A percentile compares a stretch with the other conserved stretches of the same genome.
Evolutionary conservation across 2,113 vertebrate genomes (phyloP).

Genomic region (Trogon surrucura): DNA sequence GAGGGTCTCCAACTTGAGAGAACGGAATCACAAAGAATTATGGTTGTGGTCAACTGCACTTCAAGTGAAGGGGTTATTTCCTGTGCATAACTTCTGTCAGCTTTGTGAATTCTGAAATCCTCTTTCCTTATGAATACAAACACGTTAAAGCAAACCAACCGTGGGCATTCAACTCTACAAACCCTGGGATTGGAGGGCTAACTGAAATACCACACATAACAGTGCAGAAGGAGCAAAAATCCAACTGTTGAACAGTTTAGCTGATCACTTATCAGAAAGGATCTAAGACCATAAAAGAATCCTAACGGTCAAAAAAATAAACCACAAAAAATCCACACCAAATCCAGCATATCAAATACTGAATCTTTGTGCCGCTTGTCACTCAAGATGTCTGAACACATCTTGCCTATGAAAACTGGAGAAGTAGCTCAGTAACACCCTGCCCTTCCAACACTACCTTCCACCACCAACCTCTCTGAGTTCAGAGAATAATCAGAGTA

Average conservation of each 20-base stretch:
- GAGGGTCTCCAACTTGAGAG: background rate
- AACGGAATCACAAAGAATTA: background rate
- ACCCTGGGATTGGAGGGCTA: background rate
- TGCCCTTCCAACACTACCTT: background rate
- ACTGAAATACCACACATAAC: background rate
- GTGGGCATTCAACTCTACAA: background rate
- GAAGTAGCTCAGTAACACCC: background rate
- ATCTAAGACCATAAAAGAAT: background rate
- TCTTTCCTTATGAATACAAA: background rate
- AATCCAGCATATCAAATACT: background rate
- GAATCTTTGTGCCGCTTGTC: background rate
- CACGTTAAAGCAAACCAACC: background rate
- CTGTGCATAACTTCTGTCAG: background rate
- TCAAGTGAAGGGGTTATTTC: background rate
- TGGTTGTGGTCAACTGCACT: background rate
- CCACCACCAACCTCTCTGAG: background rate
- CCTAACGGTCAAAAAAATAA: background rate
- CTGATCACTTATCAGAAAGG: background rate
- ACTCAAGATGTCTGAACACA: background rate
- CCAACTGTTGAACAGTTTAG: background rate
- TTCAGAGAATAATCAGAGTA: background rate
- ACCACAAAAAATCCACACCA: too few species aligned
- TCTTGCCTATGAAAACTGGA: background rate
- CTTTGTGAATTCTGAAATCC: background rate
- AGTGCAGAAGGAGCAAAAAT: background rate